These are phyloP conservation scores for Cephus sareptanus DNA, from an alignment of 2,888 invertebrate species.

Conservation along the genomic window DNA sequence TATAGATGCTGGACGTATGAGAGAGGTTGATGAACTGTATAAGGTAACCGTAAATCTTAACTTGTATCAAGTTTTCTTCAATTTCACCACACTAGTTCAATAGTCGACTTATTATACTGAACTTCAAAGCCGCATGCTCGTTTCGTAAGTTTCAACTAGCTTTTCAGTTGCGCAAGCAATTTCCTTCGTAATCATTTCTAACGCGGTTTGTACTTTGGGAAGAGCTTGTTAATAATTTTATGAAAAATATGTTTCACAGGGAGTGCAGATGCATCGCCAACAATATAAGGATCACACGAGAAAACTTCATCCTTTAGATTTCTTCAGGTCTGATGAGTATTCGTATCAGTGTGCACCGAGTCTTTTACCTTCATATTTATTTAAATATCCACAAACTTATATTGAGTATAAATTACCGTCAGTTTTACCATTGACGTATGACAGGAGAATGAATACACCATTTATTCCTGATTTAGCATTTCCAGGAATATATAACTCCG, in stretches of 20 bases:
- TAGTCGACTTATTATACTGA: no score
- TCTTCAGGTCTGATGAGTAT: constrained; percentile 69
- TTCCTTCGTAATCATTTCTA: no score
- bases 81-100: no score
- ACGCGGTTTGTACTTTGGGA: no score
- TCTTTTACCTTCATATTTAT: constrained; percentile 53
- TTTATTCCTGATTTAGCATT: constrained; percentile 71
- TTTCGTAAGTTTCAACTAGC: no score
- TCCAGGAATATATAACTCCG: constrained; percentile 69
- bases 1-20: constrained; percentile 56
- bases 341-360: constrained; percentile 71
- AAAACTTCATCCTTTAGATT: constrained; percentile 70
- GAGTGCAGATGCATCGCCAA: constrained; percentile 71
- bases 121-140: no score
- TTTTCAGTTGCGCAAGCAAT: no score
- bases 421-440: constrained; percentile 69
- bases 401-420: constrained; percentile 72
- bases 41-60: constrained; percentile 48
- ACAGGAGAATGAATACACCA: constrained; percentile 68
- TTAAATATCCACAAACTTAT: constrained; percentile 70
- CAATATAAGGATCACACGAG: constrained; percentile 73
- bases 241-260: constrained; percentile 55
- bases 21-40: constrained; percentile 67
- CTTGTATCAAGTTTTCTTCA: no score
- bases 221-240: no score